Base-by-base conservation (phyloP, 2,888 invertebrate genomes). In the Keiferia lycopersicella region DNA sequence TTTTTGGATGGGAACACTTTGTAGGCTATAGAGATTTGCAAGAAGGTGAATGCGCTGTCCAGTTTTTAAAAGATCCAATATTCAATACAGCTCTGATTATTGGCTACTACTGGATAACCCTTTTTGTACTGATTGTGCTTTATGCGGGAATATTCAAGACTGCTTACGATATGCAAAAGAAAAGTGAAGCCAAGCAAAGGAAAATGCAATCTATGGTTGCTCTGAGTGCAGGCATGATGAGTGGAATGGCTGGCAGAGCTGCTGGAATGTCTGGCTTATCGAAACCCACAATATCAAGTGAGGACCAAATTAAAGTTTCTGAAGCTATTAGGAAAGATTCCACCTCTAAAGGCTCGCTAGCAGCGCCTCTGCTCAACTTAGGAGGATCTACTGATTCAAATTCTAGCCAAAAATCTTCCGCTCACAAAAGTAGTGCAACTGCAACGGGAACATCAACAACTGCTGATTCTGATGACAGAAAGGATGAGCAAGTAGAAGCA, bases 1-100 rank as follows among this genome's bases (percentile, higher is more conserved):
- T 99, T 72, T 98, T 99, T 80, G 99, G 99, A 53, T 99, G 99
- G 98, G 99, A 99, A 81, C 98, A 98, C 84, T 99, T 99, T 80
- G 96, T 98, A 57, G 99, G 99, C 20, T 96, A 95, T 79, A 93
- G 98, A 67, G 97, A 98, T 74, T 92, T 98, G 62, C 91, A 94
- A 73, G 96, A 96, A 14, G 96, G 96, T 1, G 96, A 97, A 86
- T 99, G 99, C 82, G 96, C 97, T 64, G 99, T 99, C 16, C 99
- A 99, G 87, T 99, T 99, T 88, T 93, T 99, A 67, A 98, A 98
- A 84, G 98, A 99, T 85, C 98, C 99, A 0, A 95, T 98, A 63
- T 99, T 99, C 85, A 99, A 99, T 84, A 98, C 99, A 71, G 96
- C 98, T 61, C 93, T 99, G 65, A 99, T 99, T 64, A 98, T 99